phyloP scores from a whole-genome alignment of 2,113 vertebrate species.

The Malaclemys terrapin region DNA sequence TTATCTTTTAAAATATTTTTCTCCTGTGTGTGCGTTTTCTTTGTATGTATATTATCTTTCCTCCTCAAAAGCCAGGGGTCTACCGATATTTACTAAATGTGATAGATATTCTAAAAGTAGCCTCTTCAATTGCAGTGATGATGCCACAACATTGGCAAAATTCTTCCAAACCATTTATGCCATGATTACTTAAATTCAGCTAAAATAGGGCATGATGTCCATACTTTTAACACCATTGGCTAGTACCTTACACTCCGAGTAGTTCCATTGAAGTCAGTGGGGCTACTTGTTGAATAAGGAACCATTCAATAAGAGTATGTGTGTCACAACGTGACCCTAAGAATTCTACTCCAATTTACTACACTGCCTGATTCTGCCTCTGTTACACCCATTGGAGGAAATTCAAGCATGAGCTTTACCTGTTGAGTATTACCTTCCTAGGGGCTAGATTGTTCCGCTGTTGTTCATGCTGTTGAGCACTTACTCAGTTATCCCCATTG shows the following conservation, averaged over 20 bases:
- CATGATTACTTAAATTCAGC: neutral
- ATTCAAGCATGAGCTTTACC: no score
- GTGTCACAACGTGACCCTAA: neutral
- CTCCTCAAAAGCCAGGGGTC: neutral
- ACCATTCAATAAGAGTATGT: neutral
- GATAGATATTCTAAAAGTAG: slow-evolving; percentile 22
- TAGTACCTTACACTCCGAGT: neutral
- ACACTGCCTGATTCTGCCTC: neutral
- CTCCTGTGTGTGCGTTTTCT: neutral
- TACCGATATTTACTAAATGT: slow-evolving; percentile 31
- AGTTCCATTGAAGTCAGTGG: neutral
- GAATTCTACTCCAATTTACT: neutral
- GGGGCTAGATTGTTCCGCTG: neutral
- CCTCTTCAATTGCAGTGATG: neutral
- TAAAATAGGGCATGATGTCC: neutral
- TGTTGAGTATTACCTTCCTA: neutral
- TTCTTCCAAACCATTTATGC: neutral
- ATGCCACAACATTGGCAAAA: slow-evolving; percentile 6
- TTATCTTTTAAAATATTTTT: neutral
- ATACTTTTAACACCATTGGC: neutral
- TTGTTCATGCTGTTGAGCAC: neutral
- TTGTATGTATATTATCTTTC: neutral
- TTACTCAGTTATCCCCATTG: neutral
- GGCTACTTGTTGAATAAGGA: neutral
- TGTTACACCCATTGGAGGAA: neutral